phyloP scores from a whole-genome alignment of 2,888 invertebrate genomes.

The Stomorhina lunata region DNA sequence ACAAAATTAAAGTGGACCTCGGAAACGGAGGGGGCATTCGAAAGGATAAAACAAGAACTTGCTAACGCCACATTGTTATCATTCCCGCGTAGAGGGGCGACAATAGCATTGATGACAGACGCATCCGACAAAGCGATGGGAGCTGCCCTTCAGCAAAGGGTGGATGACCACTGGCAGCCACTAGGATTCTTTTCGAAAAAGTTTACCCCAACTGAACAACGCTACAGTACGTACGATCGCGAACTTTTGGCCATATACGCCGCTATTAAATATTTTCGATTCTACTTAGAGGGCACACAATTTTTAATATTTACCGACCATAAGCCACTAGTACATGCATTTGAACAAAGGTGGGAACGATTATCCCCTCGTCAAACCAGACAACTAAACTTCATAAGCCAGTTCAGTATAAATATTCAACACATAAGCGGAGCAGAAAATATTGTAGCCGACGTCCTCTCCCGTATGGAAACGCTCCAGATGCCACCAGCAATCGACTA shows the following conservation, averaged over 20 bases:
- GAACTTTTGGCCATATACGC: constrained; percentile 41
- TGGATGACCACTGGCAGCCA: neutral
- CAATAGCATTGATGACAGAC: constrained; percentile 12
- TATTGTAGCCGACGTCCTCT: constrained; percentile 4
- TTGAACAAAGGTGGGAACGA: constrained; percentile 33
- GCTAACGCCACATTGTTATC: neutral
- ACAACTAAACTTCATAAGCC: constrained; percentile 40
- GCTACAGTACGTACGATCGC: constrained; percentile 44
- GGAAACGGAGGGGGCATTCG: constrained; percentile 14
- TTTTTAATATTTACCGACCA: constrained; percentile 47
- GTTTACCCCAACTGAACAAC: constrained; percentile 32
- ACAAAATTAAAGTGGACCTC: constrained; percentile 25
- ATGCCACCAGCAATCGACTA: constrained; percentile 13
- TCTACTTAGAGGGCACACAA: constrained; percentile 22
- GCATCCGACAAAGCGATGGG: constrained; percentile 39
- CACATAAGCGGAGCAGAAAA: too few species aligned
- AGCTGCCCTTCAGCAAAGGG: neutral
- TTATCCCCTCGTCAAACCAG: constrained; percentile 26
- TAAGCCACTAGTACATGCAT: constrained; percentile 40
- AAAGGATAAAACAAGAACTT: neutral
- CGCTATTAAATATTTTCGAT: constrained; percentile 43
- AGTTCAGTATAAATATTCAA: constrained; percentile 17
- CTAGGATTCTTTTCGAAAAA: constrained; percentile 33
- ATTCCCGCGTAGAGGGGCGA: neutral
- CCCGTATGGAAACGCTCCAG: constrained; percentile 7